Evolutionary conservation across 2,113 vertebrate genomes (phyloP), one percentile per base, ranked within the genome.

Genomic region (Pollimyrus isidori): DNA sequence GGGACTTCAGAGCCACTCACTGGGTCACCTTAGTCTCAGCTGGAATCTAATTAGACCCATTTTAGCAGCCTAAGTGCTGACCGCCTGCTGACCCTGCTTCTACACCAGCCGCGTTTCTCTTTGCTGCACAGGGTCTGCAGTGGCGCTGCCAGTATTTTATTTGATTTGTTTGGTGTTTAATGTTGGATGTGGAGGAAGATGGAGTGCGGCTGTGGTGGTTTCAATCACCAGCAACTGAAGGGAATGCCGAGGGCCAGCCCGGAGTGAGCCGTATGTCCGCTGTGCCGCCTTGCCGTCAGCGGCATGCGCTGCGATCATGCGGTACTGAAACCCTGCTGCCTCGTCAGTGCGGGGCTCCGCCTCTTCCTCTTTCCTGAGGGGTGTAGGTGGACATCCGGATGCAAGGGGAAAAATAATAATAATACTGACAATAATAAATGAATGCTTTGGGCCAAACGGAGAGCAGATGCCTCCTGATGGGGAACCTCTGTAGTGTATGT

Each of bases 31-130:
- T 83, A 91, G 89, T 53, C 91, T 93, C 92, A 92, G 91, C 92
- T 89, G 90, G 92, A 92, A 93, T 82, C 83, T 91, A 92, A 93
- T 94, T 93, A 92, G 83, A 88, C 83, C 89, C 92, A 92, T 93
- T 94, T 93, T 91, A 93, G 94, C 92, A 90, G 91, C 93, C 86
- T 91, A 94, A 92, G 91, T 89, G 89, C 80, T 94, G 93, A 94
- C 93, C 93, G 90, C 17, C 42, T 4, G 30, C 69, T 93, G 92
- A 95, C 94, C 93, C 89, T 39, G 23, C 56, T 62, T 39, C 56
- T 1, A 53, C 89, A 73, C 58, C 87, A 88, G 86, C 88, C 50
- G 42, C 88, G n/a, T 89, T 91, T 90, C 87, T 88, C 88, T 88
- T 19, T 39, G 23, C 86, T 45, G 92, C 91, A 92, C 87, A 88